Percentiles rank a stretch among this genome's conserved stretches.
phyloP scores from a whole-genome alignment of 2,797 vertebrate genomes.

The Eremophila alpestris region DNA sequence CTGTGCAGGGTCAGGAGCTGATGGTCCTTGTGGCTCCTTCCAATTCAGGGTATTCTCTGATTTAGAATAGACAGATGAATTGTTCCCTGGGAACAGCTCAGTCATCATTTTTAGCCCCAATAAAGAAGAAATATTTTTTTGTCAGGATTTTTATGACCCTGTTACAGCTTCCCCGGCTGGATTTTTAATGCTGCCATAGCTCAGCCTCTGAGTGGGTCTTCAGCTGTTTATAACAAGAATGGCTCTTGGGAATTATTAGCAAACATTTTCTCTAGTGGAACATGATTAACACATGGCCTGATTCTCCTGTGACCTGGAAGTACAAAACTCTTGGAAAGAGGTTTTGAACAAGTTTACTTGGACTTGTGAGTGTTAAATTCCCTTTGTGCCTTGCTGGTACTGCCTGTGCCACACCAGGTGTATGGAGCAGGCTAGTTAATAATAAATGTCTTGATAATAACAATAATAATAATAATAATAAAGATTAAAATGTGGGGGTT shows the following conservation, averaged over 20 bases:
- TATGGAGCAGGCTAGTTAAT: background rate
- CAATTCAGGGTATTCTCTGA: background rate
- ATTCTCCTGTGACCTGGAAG: background rate
- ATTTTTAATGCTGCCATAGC: background rate
- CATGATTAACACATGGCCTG: background rate
- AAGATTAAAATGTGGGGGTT: background rate
- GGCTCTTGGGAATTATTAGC: background rate
- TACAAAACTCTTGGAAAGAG: background rate
- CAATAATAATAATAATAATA: no score
- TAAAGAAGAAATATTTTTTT: background rate
- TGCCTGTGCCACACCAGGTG: fast-evolving
- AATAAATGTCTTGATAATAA: background rate
- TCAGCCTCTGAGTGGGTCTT: background rate
- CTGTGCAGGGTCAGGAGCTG: background rate
- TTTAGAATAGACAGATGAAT: background rate
- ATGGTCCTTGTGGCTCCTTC: background rate
- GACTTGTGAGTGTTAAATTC: background rate
- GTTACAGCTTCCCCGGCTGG: background rate
- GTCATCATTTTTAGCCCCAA: background rate
- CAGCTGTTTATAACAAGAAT: background rate
- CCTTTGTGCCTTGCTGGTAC: background rate
- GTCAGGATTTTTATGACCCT: background rate
- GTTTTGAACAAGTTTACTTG: background rate
- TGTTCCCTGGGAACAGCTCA: background rate
- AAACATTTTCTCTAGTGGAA: background rate